Percentiles rank a stretch among this genome's conserved stretches.
phyloP scores from a whole-genome alignment of 2,888 invertebrate species.

The Acheta domesticus region DNA sequence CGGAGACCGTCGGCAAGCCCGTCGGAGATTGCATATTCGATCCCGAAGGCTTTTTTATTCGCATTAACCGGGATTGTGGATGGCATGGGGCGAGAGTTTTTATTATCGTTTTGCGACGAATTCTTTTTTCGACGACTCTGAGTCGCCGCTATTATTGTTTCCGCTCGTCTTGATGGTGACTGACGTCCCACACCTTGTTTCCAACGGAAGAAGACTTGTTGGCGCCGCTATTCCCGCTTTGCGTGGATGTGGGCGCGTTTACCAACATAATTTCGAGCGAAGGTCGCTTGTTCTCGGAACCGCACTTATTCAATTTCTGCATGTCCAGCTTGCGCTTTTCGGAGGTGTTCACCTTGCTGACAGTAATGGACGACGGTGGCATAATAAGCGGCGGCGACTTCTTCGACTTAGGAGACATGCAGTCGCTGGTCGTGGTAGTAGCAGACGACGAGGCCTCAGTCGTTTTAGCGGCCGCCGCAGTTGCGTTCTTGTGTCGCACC shows the following conservation, averaged over 20 bases:
- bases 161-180: background rate
- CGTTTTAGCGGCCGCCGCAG: conserved; percentile 28
- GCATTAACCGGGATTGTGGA: conserved; percentile 54
- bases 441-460: conserved; percentile 20
- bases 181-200: background rate
- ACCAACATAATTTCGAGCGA: conserved; percentile 44
- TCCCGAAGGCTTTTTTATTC: conserved; percentile 48
- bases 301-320: conserved; percentile 26
- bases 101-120: conserved; percentile 37
- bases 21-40: conserved; percentile 33
- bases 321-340: conserved; percentile 45
- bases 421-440: conserved; percentile 24
- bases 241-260: conserved; percentile 30
- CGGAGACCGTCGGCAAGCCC: background rate
- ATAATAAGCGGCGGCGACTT: conserved; percentile 38
- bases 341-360: conserved; percentile 48
- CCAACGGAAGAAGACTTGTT: conserved; percentile 19
- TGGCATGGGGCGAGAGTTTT: conserved; percentile 50
- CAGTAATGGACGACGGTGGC: conserved; percentile 47
- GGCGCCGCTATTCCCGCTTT: background rate
- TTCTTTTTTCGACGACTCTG: background rate
- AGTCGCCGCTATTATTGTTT: background rate
- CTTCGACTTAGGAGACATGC: conserved; percentile 22
- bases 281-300: conserved; percentile 42
- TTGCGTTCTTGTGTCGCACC: conserved; percentile 45